phyloP scores from a whole-genome alignment of 2,888 invertebrate genomes.

The Gortyna flavago region DNA sequence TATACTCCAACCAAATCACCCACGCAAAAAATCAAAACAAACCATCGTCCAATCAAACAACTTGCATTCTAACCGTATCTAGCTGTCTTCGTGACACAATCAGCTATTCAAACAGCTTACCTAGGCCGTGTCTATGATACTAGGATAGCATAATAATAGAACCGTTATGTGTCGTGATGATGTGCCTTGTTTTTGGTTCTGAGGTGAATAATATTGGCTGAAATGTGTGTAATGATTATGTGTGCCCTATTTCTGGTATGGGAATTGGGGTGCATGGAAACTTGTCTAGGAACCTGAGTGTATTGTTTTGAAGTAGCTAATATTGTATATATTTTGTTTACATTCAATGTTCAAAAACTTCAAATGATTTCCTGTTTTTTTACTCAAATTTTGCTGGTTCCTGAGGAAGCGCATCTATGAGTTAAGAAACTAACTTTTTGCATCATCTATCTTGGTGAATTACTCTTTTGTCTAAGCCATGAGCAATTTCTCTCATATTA shows the following conservation, averaged over 20 bases:
- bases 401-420: too few relatives aligned
- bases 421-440: neutral
- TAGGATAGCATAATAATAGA: constrained; percentile 61
- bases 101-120: constrained; percentile 61
- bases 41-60: constrained; percentile 7
- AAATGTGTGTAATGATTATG: constrained; percentile 30
- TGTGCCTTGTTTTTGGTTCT: constrained; percentile 62
- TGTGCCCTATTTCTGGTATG: constrained; percentile 43
- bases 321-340: too few relatives aligned
- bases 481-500: too few relatives aligned
- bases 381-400: neutral
- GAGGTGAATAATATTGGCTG: constrained; percentile 62
- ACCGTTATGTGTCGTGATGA: constrained; percentile 71
- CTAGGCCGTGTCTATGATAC: constrained; percentile 64
- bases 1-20: neutral
- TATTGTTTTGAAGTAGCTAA: neutral
- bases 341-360: neutral
- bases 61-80: constrained; percentile 61
- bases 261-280: constrained; percentile 12
- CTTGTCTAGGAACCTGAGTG: neutral
- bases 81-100: constrained; percentile 63
- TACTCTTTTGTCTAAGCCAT: neutral
- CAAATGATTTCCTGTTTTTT: neutral
- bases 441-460: neutral
- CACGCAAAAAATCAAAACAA: constrained; percentile 31